Base-by-base conservation (phyloP, 2,113 vertebrate genomes). In the Hippocampus comes region DNA sequence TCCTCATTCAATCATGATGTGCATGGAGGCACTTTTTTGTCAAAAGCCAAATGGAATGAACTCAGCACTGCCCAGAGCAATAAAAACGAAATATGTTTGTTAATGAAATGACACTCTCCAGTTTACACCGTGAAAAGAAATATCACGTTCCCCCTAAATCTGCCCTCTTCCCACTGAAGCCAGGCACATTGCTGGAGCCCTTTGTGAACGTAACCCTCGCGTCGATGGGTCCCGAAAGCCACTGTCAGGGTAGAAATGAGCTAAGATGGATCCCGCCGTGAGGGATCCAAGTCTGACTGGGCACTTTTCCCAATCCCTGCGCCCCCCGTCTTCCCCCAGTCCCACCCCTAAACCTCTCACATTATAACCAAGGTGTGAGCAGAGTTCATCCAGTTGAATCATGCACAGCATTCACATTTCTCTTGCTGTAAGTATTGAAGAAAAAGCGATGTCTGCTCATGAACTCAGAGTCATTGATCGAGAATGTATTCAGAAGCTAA, bases 251-350 rank as follows among this genome's bases (percentile, higher is more conserved):
- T 78, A 80, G 79, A 87, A 89, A 86, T 76, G 66, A 85, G 86
- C 86, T 88, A 88, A 91, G 90, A 91, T 91, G 89, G 71, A 73
- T 78, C 90, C 86, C 73, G 80, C 89, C 89, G 90, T 82, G 91
- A 86, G 77, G 63, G 73, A 72, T 90, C 77, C 71, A 72, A 79
- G 74, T 76, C 84, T 75, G 79, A 87, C 82, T 87, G 84, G 81
- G 70, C 66, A 72, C 78, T 78, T 55, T 89, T 84, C 81, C 88
- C 81, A 41, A 72, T 51, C 0, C 27, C 3, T 12, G 12, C 49
- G 3, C 30, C 0, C 17, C 49, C 2, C 6, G 5, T 51, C 49
- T 4, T 51, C 18, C 49, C 82, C 73, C 75, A 78, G 74, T 71
- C 76, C 77, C 77, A 75, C 65, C 63, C 68, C 9, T 63, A 46